Percentiles rank a stretch among this genome's conserved stretches.
Evolutionary conservation across 2,797 vertebrate species (phyloP).

Genomic region (Sebastes oblongus): DNA sequence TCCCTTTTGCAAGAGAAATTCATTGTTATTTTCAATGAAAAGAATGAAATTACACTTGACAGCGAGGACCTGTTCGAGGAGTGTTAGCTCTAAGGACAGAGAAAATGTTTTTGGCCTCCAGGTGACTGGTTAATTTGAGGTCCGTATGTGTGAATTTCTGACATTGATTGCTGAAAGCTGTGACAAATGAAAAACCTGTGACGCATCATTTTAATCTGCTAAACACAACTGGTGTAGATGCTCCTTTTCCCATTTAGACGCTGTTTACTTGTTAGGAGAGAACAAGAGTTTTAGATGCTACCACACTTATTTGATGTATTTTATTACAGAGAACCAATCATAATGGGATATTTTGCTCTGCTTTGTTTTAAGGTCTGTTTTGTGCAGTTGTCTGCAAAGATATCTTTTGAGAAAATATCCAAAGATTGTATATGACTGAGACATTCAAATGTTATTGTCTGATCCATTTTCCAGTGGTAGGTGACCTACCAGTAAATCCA

Average conservation of each 20-base stretch:
- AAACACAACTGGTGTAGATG: neutral
- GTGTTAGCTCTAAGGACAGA: neutral
- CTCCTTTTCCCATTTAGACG: neutral
- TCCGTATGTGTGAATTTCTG: neutral
- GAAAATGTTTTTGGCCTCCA: neutral
- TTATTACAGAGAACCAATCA: neutral
- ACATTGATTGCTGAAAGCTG: neutral
- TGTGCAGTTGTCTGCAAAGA: neutral
- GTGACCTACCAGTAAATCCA: neutral
- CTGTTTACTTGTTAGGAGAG: neutral
- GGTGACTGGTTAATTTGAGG: neutral
- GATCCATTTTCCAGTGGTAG: conserved; percentile 13
- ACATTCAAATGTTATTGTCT: conserved; percentile 24
- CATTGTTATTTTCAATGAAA: neutral
- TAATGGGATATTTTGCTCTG: neutral
- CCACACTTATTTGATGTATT: neutral
- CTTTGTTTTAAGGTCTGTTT: neutral
- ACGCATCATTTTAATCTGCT: neutral
- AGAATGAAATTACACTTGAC: neutral
- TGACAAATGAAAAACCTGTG: neutral
- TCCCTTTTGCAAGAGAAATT: neutral
- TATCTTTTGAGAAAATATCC: neutral
- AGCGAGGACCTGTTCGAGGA: neutral
- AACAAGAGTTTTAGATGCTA: neutral
- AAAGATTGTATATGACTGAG: neutral